Conservation (phyloP, 1,140 invertebrate genomes). For the Papilio xuthus region DNA sequence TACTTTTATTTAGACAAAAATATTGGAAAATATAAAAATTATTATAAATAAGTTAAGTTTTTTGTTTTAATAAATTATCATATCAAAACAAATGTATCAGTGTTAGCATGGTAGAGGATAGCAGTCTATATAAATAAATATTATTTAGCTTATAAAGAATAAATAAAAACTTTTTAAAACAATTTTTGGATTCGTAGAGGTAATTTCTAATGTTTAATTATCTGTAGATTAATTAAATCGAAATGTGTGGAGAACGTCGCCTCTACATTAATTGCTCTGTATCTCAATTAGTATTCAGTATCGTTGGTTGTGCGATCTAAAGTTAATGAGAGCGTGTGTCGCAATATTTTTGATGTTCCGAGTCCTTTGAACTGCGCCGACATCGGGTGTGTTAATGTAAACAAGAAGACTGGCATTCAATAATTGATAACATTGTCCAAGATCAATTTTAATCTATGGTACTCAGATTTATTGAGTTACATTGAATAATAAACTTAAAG, state of each 20-base stretch:
- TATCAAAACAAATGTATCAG: too few species aligned
- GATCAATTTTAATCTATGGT: background rate
- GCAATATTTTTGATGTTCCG: constrained; percentile 73
- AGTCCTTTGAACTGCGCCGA: constrained; percentile 62
- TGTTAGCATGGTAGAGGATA: too few species aligned
- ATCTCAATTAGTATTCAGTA: constrained; percentile 73
- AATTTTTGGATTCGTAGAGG: too few species aligned
- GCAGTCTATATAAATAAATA: too few species aligned
- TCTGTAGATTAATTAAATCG: too few species aligned
- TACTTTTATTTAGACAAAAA: constrained; percentile 27
- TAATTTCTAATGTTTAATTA: too few species aligned
- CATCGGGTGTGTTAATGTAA: background rate
- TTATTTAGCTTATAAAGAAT: too few species aligned
- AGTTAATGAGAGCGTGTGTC: constrained; percentile 74
- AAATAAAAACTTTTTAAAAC: too few species aligned
- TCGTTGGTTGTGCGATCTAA: constrained; percentile 70
- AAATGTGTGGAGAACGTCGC: constrained; percentile 37
- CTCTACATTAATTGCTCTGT: constrained; percentile 50
- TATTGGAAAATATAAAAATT: constrained; percentile 32
- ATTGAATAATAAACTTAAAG: too few species aligned
- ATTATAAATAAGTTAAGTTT: background rate
- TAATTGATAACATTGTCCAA: background rate
- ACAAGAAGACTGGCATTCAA: background rate
- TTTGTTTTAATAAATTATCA: too few species aligned
- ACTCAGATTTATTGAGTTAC: too few species aligned